Percentiles rank a stretch among this genome's conserved stretches.
Evolutionary conservation across 2,113 vertebrate species (phyloP).

Genomic region (Aphyosemion australe): DNA sequence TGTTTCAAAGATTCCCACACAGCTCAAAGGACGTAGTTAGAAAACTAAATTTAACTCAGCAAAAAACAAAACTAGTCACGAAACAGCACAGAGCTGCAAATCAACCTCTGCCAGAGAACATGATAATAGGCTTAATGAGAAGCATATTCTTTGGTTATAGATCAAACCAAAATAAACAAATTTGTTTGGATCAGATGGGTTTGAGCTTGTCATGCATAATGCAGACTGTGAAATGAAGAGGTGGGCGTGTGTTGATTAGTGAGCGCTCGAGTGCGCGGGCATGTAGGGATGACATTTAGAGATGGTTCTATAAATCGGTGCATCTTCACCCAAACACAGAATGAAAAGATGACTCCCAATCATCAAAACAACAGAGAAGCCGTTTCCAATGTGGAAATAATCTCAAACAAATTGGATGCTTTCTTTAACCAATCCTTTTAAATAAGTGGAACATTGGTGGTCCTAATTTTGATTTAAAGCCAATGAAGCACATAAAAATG

Average conservation of each 20-base stretch:
- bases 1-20: not conserved
- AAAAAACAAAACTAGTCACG: not conserved
- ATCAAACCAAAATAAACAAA: slow-evolving; percentile 18
- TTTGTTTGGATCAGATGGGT: slow-evolving; percentile 5
- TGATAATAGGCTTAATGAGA: not conserved
- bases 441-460: too few relatives aligned
- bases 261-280: slow-evolving; percentile 11
- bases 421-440: not conserved
- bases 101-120: not conserved
- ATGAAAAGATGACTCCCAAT: not conserved
- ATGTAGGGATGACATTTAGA: slow-evolving; percentile 30
- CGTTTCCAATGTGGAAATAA: not conserved
- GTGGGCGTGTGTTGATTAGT: slow-evolving; percentile 8
- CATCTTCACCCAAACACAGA: slow-evolving; percentile 1
- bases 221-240: slow-evolving; percentile 20
- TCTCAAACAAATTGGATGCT: not conserved
- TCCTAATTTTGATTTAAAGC: too few relatives aligned
- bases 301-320: slow-evolving; percentile 13
- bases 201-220: slow-evolving; percentile 8
- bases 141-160: not conserved
- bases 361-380: not conserved
- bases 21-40: not conserved
- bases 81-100: slow-evolving; percentile 1
- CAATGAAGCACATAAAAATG: not conserved
- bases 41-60: not conserved